phyloP scores from a whole-genome alignment of 2,797 vertebrate genomes.

The Staurois parvus region DNA sequence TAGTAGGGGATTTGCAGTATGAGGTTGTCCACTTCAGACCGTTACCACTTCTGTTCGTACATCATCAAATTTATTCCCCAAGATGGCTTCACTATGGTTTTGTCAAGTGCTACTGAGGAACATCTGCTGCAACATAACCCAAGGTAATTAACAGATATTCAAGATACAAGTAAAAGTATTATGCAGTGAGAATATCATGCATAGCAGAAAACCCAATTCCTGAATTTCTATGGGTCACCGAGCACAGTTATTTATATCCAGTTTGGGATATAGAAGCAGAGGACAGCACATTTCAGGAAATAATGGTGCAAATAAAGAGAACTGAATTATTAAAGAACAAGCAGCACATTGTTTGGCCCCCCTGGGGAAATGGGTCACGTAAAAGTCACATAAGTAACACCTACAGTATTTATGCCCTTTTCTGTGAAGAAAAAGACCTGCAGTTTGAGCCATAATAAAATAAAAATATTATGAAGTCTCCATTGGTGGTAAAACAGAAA shows the following conservation, averaged over 20 bases:
- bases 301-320: conserved; percentile 4
- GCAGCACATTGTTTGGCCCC: background rate
- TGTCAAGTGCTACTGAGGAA: no score
- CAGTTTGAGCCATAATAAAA: background rate
- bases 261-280: background rate
- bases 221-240: background rate
- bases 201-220: background rate
- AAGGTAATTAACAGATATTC: background rate
- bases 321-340: conserved; percentile 1
- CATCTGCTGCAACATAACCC: background rate
- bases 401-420: conserved; percentile 2
- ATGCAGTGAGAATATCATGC: background rate
- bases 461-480: background rate
- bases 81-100: no score
- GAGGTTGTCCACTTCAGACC: no score
- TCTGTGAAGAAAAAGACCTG: background rate
- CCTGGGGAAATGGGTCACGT: background rate
- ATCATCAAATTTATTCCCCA: no score
- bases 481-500: background rate
- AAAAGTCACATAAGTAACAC: background rate
- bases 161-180: background rate
- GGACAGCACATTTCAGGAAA: background rate
- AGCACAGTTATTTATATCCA: background rate
- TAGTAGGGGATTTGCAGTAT: no score
- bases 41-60: no score